A percentile compares a stretch with the other conserved stretches of the same genome.
Evolutionary conservation across 1,140 invertebrate genomes (phyloP).

Genomic region (Solenopsis invicta): DNA sequence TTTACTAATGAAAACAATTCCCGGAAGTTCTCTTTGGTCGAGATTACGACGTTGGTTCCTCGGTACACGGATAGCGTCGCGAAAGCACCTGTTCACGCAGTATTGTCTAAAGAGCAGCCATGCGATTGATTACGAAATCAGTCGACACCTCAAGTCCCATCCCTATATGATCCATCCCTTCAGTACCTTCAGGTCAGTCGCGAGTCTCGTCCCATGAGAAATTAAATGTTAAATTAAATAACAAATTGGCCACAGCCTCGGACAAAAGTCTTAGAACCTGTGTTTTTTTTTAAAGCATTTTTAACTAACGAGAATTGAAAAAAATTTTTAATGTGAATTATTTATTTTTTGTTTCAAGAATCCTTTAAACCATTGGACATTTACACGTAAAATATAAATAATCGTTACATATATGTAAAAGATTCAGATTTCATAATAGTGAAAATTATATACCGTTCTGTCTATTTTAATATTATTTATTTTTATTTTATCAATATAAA

Average conservation of each 20-base stretch:
- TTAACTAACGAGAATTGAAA: too few species aligned
- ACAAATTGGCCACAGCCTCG: neutral
- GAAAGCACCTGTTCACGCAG: conserved; percentile 73
- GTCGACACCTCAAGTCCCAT: conserved; percentile 77
- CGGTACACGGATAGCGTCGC: conserved; percentile 63
- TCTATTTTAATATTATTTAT: too few species aligned
- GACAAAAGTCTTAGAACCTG: too few species aligned
- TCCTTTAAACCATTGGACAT: too few species aligned
- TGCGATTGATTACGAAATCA: conserved; percentile 81
- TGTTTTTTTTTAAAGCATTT: too few species aligned
- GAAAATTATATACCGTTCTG: too few species aligned
- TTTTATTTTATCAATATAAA: too few species aligned
- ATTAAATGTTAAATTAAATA: neutral
- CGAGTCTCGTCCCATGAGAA: neutral
- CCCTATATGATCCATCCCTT: conserved; percentile 83
- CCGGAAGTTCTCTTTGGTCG: conserved; percentile 52
- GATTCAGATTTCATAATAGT: too few species aligned
- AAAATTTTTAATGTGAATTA: too few species aligned
- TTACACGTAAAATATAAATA: too few species aligned
- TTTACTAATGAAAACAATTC: conserved; percentile 50
- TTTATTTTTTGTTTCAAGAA: too few species aligned
- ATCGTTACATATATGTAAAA: too few species aligned
- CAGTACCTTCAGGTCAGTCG: conserved; percentile 78
- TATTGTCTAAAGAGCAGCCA: conserved; percentile 80
- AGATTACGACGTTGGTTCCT: conserved; percentile 72